A percentile compares a stretch with the other conserved stretches of the same genome.
These are phyloP conservation scores for Herminia tarsipennalis DNA, from an alignment of 2,888 invertebrate genomes.

Conservation along the genomic window DNA sequence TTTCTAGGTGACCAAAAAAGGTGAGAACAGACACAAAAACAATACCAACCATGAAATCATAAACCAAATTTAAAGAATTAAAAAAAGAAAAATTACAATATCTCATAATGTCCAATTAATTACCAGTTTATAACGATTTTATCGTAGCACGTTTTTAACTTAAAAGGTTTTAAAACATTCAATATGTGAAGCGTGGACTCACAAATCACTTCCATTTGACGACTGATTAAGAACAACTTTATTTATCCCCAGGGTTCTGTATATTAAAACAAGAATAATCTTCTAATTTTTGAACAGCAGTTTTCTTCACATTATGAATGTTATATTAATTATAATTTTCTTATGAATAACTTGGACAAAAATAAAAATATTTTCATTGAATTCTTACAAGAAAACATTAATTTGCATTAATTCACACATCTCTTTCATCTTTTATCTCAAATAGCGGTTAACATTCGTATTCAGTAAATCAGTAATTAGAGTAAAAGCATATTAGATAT, in stretches of 20 bases:
- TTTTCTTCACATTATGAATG: too few relatives aligned
- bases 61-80: slow-evolving; percentile 16
- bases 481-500: too few relatives aligned
- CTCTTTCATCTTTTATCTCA: too few relatives aligned
- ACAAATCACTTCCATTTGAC: slow-evolving; percentile 67
- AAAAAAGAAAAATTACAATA: slow-evolving; percentile 40
- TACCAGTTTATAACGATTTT: slow-evolving; percentile 73
- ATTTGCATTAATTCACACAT: too few relatives aligned
- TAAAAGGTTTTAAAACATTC: slow-evolving; percentile 82
- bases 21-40: slow-evolving; percentile 6
- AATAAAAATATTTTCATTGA: too few relatives aligned
- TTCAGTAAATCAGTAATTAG: too few relatives aligned
- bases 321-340: too few relatives aligned
- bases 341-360: too few relatives aligned
- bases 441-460: too few relatives aligned
- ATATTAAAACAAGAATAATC: slow-evolving; percentile 6
- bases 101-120: slow-evolving; percentile 71
- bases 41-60: slow-evolving; percentile 8
- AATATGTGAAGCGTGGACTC: slow-evolving; percentile 64
- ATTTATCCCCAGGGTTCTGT: slow-evolving; percentile 40
- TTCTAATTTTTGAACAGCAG: not conserved
- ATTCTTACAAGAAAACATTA: too few relatives aligned
- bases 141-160: slow-evolving; percentile 63
- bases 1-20: too few relatives aligned
- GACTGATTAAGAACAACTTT: slow-evolving; percentile 22